Conservation (phyloP, 2,888 invertebrate genomes). For the Xestoiulus laeticollis region DNA sequence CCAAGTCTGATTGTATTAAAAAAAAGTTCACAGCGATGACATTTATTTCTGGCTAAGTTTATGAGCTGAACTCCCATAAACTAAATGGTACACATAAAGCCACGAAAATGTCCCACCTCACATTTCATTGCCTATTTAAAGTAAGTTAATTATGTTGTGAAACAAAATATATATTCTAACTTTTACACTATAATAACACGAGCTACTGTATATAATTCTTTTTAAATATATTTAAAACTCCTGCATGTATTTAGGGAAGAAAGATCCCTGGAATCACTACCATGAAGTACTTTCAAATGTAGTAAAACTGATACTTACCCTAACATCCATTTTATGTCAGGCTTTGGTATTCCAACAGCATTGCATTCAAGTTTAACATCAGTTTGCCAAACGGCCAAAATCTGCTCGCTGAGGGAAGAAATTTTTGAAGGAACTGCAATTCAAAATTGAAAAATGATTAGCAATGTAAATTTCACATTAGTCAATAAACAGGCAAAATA, state of each 20-base stretch:
- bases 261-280: too few relatives aligned
- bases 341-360: slow-evolving; percentile 63
- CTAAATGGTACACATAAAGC: background rate
- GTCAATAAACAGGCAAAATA: too few relatives aligned
- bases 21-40: background rate
- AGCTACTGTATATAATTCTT: too few relatives aligned
- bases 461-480: background rate
- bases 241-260: too few relatives aligned
- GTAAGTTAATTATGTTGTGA: too few relatives aligned
- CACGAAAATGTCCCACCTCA: too few relatives aligned
- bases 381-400: slow-evolving; percentile 62
- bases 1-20: background rate
- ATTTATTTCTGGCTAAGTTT: background rate
- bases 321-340: slow-evolving; percentile 61
- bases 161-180: too few relatives aligned
- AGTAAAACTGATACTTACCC: slow-evolving; percentile 52
- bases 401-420: slow-evolving; percentile 61
- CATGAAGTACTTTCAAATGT: background rate
- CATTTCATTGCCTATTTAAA: too few relatives aligned
- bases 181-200: too few relatives aligned
- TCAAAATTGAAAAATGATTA: background rate
- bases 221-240: too few relatives aligned
- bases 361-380: slow-evolving; percentile 62
- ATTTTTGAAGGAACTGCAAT: slow-evolving; percentile 62
- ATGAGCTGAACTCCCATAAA: background rate